Conservation (phyloP, 2,888 invertebrate genomes). For the Lampropteryx suffumata region DNA sequence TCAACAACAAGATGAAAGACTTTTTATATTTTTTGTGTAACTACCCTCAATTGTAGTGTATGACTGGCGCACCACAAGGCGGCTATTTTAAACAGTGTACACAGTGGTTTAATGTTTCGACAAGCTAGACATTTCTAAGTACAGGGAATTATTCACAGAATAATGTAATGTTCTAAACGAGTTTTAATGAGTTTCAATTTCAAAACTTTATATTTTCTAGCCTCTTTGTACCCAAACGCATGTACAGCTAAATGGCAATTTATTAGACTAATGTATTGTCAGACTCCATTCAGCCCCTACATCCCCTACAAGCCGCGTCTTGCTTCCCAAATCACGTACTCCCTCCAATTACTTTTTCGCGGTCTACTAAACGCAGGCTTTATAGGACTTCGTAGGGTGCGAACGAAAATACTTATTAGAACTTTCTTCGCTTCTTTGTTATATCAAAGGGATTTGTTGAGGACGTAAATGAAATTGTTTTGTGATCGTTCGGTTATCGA, state of each 20-base stretch:
- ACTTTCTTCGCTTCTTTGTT: slow-evolving; percentile 8
- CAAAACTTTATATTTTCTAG: background rate
- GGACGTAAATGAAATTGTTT: slow-evolving; percentile 16
- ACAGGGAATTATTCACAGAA: background rate
- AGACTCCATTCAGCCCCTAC: slow-evolving; percentile 3
- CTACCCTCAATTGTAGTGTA: too few species aligned
- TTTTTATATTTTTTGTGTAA: too few species aligned
- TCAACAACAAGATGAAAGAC: too few species aligned
- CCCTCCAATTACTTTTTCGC: slow-evolving; percentile 58
- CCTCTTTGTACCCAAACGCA: too few species aligned
- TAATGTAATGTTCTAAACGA: background rate
- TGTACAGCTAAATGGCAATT: slow-evolving; percentile 1
- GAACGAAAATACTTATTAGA: slow-evolving; percentile 37
- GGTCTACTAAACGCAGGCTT: slow-evolving; percentile 46
- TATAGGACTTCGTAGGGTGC: slow-evolving; percentile 41
- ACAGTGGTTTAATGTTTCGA: too few species aligned
- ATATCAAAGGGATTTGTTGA: slow-evolving; percentile 13
- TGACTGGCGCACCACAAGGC: too few species aligned
- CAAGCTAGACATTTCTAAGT: too few species aligned
- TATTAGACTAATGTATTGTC: slow-evolving; percentile 7
- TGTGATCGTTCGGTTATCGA: slow-evolving; percentile 12
- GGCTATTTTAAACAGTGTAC: too few species aligned
- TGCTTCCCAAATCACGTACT: slow-evolving; percentile 52
- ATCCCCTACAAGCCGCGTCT: slow-evolving; percentile 1
- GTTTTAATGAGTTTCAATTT: background rate